Percentiles rank a stretch among this genome's conserved stretches.
Evolutionary conservation across 2,888 invertebrate species (phyloP).

Genomic region (Balanococcus diminutus): DNA sequence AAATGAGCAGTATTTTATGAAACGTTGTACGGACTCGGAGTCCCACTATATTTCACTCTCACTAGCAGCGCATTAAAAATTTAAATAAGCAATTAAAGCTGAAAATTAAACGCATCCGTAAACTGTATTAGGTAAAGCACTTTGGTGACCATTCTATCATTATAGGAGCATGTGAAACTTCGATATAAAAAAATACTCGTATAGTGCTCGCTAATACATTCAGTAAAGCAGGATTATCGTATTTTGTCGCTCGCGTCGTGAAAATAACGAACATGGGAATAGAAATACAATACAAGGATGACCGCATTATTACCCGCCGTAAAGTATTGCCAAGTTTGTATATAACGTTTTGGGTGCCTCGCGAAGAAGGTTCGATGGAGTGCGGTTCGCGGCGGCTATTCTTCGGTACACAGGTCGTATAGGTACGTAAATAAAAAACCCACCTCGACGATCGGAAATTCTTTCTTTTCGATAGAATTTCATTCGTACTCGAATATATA

Average conservation of each 20-base stretch:
- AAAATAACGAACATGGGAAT: background rate
- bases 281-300: background rate
- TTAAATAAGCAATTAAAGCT: conserved; percentile 17
- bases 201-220: too few relatives aligned
- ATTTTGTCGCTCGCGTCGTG: background rate
- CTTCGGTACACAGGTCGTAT: too few relatives aligned
- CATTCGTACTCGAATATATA: background rate
- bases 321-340: background rate
- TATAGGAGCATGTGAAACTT: conserved; percentile 7
- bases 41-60: too few relatives aligned
- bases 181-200: background rate
- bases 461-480: background rate
- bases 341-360: background rate
- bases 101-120: background rate
- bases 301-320: background rate
- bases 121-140: background rate
- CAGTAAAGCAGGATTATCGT: background rate
- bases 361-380: too few relatives aligned
- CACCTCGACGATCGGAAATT: background rate
- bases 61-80: conserved; percentile 1
- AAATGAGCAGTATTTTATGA: too few relatives aligned
- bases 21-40: too few relatives aligned
- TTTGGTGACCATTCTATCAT: background rate
- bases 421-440: background rate
- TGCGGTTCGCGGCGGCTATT: too few relatives aligned